Evolutionary conservation across 2,888 invertebrate genomes (phyloP).

Genomic region (Meandrusa payeni): DNA sequence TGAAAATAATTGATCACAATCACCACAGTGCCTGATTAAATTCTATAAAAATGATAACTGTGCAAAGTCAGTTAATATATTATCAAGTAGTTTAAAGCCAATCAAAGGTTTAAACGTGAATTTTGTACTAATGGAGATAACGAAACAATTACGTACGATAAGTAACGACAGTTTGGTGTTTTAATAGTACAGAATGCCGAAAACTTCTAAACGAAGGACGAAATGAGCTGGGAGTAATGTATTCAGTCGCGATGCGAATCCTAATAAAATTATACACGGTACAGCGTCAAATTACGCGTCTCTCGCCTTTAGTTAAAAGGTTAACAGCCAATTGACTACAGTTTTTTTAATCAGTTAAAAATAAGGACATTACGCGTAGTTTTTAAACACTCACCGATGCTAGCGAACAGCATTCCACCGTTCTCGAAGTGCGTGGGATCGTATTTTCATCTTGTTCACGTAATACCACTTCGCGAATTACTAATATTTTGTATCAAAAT

Average conservation of each 20-base stretch:
- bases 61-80: conserved; percentile 39
- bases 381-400: conserved; percentile 64
- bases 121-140: conserved; percentile 70
- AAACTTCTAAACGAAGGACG: conserved; percentile 31
- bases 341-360: conserved; percentile 80
- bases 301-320: conserved; percentile 81
- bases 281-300: conserved; percentile 79
- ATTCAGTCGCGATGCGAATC: conserved; percentile 63
- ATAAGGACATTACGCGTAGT: conserved; percentile 62
- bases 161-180: conserved; percentile 49
- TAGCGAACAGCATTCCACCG: conserved; percentile 77
- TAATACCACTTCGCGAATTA: conserved; percentile 77
- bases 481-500: conserved; percentile 80
- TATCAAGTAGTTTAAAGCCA: conserved; percentile 69
- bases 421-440: conserved; percentile 74
- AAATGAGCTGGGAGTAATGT: conserved; percentile 45
- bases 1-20: conserved; percentile 24
- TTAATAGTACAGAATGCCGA: conserved; percentile 46
- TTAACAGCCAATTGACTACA: conserved; percentile 81
- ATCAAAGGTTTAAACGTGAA: conserved; percentile 72
- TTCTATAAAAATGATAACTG: conserved; percentile 32
- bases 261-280: conserved; percentile 79
- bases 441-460: conserved; percentile 80
- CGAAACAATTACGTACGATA: conserved; percentile 67
- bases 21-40: conserved; percentile 25